Evolutionary conservation across 92 coral and sea anemone species (phyloP), one percentile per base, ranked within the genome.

Genomic region (Muricea muricata): DNA sequence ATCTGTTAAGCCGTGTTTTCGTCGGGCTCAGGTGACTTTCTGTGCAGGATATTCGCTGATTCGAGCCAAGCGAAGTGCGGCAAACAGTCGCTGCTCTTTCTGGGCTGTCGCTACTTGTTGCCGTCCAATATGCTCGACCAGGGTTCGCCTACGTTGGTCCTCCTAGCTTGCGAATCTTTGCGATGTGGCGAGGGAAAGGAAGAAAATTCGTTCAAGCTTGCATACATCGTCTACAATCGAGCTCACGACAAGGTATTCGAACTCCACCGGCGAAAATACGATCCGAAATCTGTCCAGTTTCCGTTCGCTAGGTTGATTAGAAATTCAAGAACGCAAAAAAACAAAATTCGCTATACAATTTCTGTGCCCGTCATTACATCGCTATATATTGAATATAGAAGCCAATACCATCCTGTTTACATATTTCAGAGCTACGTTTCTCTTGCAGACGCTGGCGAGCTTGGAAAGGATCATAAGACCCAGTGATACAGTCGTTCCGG

Each of bases 1-100:
- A 75, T 75, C 80, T 75, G 80, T 17, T 75, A 57, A 47, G 65
- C 50, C 80, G 3, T 75, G 80, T 75, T 75, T 75, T 75, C 80
- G 65, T 47, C 70, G 70, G n/a, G 21, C 80, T 75, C 80, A 75
- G 80, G 80, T 75, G 80, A 75, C 80, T 47, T 54, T 29, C 70
- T 6, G 3, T 63, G 70, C 70, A 30, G 30, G 46, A 74, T 75
- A 75, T 75, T 74, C 65, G 63, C 80, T 74, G 68, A 31, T 24
- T 60, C 28, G 68, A 60, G 28, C 29, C 61, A 54, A 54, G 61
- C 61, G 23, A 37, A 63, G 70, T 32, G 57, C 34, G 23, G 37
- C 65, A 42, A 47, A 14, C 20, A 14, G 58, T 29, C 65, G 57
- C 80, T 18, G 23, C 20, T 52, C 23, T 52, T 2, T 20, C n/a